phyloP scores from a whole-genome alignment of 92 coral and sea anemone genomes.

The Pocillopora meandrina region DNA sequence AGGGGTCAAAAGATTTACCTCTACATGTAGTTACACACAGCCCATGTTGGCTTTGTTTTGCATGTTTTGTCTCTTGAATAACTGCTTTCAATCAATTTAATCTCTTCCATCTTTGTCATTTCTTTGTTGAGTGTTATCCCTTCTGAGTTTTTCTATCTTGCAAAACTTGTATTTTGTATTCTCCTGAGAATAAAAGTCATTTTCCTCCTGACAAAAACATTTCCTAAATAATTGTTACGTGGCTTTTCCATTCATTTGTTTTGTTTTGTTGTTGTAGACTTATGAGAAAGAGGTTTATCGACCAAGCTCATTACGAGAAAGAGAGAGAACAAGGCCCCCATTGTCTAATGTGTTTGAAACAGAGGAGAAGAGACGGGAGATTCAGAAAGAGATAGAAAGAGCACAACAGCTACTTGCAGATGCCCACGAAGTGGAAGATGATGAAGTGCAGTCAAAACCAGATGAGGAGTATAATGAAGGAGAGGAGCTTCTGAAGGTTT shows the following conservation, averaged over 20 bases:
- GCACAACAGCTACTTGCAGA: constrained; percentile 66
- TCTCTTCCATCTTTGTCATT: too few species aligned
- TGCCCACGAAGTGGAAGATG: constrained; percentile 30
- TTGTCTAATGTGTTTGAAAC: constrained; percentile 76
- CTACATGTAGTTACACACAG: too few species aligned
- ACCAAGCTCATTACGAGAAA: constrained; percentile 82
- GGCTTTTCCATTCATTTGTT: not conserved
- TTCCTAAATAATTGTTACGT: not conserved
- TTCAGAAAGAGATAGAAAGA: constrained; percentile 83
- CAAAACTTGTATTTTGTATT: too few species aligned
- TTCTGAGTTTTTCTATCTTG: too few species aligned
- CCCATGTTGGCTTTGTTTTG: too few species aligned
- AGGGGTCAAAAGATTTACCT: too few species aligned
- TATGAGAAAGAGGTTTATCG: constrained; percentile 70
- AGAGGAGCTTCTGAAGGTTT: constrained; percentile 79
- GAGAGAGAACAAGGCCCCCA: constrained; percentile 74
- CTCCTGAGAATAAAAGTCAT: too few species aligned
- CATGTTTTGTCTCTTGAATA: too few species aligned
- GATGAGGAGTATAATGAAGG: constrained; percentile 81
- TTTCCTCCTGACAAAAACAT: not conserved
- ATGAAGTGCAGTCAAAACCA: constrained; percentile 31
- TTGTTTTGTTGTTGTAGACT: constrained; percentile 22
- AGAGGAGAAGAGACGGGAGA: constrained; percentile 75
- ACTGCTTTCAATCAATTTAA: too few species aligned
- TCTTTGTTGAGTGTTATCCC: too few species aligned